Evolutionary conservation across 2,888 invertebrate genomes (phyloP).

Genomic region (Rhagonycha fulva): DNA sequence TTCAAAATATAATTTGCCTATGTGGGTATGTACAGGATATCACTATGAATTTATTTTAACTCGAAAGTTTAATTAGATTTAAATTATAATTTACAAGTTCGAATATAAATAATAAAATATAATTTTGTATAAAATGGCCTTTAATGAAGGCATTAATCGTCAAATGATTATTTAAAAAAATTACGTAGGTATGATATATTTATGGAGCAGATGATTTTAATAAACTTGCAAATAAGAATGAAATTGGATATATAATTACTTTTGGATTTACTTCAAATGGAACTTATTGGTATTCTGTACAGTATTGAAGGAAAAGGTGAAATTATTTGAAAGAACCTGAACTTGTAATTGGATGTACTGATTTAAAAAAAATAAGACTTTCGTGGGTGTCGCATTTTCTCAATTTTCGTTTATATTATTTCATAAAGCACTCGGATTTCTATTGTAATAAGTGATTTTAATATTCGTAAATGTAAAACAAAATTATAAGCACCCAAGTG

Average conservation of each 20-base stretch:
- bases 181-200: too few species aligned
- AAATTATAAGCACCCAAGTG: not conserved
- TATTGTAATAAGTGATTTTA: not conserved
- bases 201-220: not conserved
- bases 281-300: not conserved
- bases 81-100: too few species aligned
- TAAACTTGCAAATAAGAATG: not conserved
- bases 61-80: too few species aligned
- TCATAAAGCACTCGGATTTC: not conserved
- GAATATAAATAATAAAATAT: too few species aligned
- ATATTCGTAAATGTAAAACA: not conserved
- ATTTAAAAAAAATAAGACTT: not conserved
- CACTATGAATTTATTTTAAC: too few species aligned
- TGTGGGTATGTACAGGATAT: too few species aligned
- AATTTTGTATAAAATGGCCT: too few species aligned
- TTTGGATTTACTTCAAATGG: not conserved
- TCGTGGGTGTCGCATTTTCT: not conserved
- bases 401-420: not conserved
- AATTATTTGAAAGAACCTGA: not conserved
- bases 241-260: not conserved
- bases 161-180: too few species aligned
- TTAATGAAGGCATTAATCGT: too few species aligned
- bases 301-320: not conserved
- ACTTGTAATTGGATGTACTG: not conserved
- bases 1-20: too few species aligned